Base-by-base conservation (phyloP, 2,888 invertebrate species). In the Lepetodrilus schrolli region DNA sequence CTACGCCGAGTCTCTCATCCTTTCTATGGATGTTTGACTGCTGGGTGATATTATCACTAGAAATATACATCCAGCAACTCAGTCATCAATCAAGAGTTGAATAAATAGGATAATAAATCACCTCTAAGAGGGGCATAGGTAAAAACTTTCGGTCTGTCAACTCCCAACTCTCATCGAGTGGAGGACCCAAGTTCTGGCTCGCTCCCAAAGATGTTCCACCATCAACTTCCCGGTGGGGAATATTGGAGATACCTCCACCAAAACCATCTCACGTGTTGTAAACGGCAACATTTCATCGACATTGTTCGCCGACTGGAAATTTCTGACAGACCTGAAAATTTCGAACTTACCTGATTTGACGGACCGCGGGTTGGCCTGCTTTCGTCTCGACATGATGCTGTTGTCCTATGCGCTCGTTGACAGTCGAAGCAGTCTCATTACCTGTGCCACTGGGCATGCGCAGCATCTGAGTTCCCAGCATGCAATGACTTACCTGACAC, bases 321-420 rank as follows among this genome's bases (percentile, higher is more conserved):
- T n/a, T 58, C 23, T 58, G 58, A 58, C 58, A 58, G 30, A n/a
- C 34, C 30, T 30, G 58, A 30, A 17, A 30, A 30, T 26, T 17
- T 13, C n/a, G 17, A 37, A n/a, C 43, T 68, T 47, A 68, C 68
- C 68, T 68, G 68, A 43, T 23, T 43, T 68, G 23, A 74, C 34
- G 36, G 71, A 43, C 43, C 70, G 51, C 43, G 74, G 74, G 71
- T 74, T 74, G 71, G 74, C 74, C 66, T 74, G 74, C 49, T 74
- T 74, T n/a, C 74, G 65, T n/a, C 74, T 36, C 48, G 74, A 74
- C 74, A 74, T 74, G 66, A 49, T 74, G 65, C 74, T 65, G 26
- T 65, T 66, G 48, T 65, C 66, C 65, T 47, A 43, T 71, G 37
- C 48, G 36, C 34, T 49, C 70, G 34, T 50, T 37, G 38, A 50